Base-by-base conservation (phyloP, 2,113 vertebrate genomes). In the Seriola rivoliana region DNA sequence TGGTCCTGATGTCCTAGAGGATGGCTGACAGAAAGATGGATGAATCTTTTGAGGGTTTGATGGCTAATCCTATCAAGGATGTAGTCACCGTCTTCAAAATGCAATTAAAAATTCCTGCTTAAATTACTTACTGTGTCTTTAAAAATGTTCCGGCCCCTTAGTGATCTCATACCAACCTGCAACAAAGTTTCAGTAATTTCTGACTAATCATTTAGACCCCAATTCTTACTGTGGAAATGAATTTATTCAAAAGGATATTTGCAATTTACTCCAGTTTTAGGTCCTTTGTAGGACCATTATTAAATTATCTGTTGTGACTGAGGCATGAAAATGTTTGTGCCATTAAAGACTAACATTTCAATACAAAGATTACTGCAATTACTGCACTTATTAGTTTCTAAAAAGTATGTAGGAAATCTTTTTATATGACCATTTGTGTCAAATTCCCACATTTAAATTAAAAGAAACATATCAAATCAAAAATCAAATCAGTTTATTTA, bases 21-120 rank as follows among this genome's bases (percentile, higher is more conserved):
- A 93, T 44, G 81, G 77, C 72, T 92, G 93, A 93, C 91, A 94
- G 86, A 90, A 90, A 93, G 91, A 94, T 91, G 88, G 89, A 94
- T 94, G 91, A 90, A 83, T 92, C 89, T 91, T 90, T 90, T 79
- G 74, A 83, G 88, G 84, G 85, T 92, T 93, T 90, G 85, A 89
- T 89, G 88, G 85, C 81, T 92, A 93, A 93, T 94, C 86, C 91
- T 86, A 89, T 93, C 87, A 93, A 69, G 86, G 89, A 91, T 90
- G 89, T 90, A 85, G 91, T 91, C 89, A 86, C 85, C 29, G 67
- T 90, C 91, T 80, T 87, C 80, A 77, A 89, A 92, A 90, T 91
- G 84, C 78, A 89, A 93, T 93, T 93, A 93, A 80, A 85, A 88
- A 83, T 82, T 84, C 66, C 55, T 57, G 77, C 78, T 84, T 80